Evolutionary conservation across 2,113 vertebrate species (phyloP), one percentile per base, ranked within the genome.

Genomic region (Eurypyga helias): DNA sequence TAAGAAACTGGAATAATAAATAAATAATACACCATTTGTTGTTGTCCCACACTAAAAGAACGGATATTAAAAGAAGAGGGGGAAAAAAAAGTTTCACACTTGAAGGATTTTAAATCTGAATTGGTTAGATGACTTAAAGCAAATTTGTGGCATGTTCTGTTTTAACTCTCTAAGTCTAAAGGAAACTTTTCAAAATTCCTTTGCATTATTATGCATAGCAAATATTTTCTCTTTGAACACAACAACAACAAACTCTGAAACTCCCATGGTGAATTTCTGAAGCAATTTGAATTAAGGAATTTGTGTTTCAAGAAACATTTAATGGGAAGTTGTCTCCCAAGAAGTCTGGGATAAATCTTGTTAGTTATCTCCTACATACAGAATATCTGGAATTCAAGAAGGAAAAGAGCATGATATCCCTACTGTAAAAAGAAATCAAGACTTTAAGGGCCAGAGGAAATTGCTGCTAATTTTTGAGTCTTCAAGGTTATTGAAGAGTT

Each of bases 11-110:
- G 20, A 65, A 81, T 11, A 77, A 60, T 51, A 71, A 69, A 43
- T 55, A 51, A 4, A 7, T 55, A 36, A 15, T 18, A 82, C 28
- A 34, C 1, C 5, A 51, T 60, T 81, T 87, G 3, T 49, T 87
- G 10, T 36, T 72, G 31, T 55, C 12, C 7, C 20, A 6, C 9
- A 61, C 7, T 70, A 9, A 24, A 69, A 87, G 15, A 86, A 91
- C 0, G 0, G 23, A 8, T 70, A 52, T 24, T 28, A 49, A 90
- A 49, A 62, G 8, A 58, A 49, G 4, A 19, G n/a, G n/a, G n/a
- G 16, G 45, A 52, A 24, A 48, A 46, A 31, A 9, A 26, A 49
- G 2, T 7, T 71, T 76, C 41, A 51, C 5, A 33, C 13, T 48
- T 71, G 26, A 77, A 66, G 16, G 28, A 17, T 38, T 67, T 77